A percentile compares a stretch with the other conserved stretches of the same genome.
These are phyloP conservation scores for Pyxicephalus adspersus DNA, from an alignment of 2,113 vertebrate species.

Conservation along the genomic window DNA sequence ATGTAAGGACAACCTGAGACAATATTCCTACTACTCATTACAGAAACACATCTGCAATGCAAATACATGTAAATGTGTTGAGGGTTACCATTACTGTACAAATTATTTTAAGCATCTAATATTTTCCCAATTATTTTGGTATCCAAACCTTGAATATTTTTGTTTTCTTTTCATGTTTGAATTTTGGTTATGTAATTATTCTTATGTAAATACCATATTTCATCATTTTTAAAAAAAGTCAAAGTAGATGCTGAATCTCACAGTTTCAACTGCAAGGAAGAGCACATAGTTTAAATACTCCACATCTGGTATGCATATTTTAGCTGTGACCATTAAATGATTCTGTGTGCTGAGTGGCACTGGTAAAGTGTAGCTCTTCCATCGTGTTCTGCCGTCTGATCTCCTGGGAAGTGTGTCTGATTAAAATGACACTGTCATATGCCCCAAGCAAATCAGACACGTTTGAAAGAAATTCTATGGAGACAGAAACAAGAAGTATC, in stretches of 20 bases:
- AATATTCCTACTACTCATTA: too few relatives aligned
- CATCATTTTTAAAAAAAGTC: too few relatives aligned
- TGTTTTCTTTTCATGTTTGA: background rate
- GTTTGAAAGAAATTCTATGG: slow-evolving; percentile 18
- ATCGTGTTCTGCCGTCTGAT: background rate
- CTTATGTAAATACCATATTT: background rate
- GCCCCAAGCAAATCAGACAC: slow-evolving; percentile 20
- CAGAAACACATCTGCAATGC: too few relatives aligned
- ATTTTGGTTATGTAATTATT: background rate
- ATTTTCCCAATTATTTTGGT: too few relatives aligned
- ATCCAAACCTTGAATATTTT: background rate
- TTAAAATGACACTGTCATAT: slow-evolving; percentile 36
- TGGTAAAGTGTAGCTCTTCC: background rate
- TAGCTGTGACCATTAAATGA: slow-evolving; percentile 11
- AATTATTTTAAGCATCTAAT: too few relatives aligned
- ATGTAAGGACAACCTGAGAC: too few relatives aligned
- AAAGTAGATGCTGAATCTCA: too few relatives aligned
- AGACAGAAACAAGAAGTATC: slow-evolving; percentile 4
- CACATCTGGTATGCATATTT: slow-evolving; percentile 6
- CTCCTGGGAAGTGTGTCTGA: slow-evolving; percentile 25
- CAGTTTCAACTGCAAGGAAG: too few relatives aligned
- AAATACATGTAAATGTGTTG: too few relatives aligned
- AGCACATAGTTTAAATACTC: background rate
- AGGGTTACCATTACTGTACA: too few relatives aligned
- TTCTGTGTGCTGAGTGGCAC: background rate